These are phyloP conservation scores for Amblyjoppa fuscipennis DNA, from an alignment of 2,888 invertebrate genomes.

Conservation along the genomic window DNA sequence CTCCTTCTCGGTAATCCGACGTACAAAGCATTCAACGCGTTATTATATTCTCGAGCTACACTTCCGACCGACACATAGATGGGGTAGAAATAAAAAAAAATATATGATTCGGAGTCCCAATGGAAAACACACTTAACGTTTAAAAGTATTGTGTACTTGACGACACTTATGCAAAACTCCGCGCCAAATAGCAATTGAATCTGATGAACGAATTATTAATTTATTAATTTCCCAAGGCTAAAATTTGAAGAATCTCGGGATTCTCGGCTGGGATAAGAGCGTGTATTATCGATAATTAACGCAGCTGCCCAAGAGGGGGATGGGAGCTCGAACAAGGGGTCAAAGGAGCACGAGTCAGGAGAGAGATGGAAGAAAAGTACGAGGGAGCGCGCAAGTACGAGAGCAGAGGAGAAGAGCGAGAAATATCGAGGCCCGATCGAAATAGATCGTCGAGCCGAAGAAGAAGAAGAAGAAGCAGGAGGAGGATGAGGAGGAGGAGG, in stretches of 20 bases:
- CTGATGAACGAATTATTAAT: neutral
- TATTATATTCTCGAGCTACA: neutral
- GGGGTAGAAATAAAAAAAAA: neutral
- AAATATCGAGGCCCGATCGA: conserved; percentile 66
- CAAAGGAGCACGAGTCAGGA: conserved; percentile 32
- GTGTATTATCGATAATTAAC: conserved; percentile 44
- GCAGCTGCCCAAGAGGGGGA: conserved; percentile 38
- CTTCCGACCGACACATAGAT: neutral
- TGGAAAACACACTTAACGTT: too few species aligned
- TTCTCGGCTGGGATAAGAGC: neutral
- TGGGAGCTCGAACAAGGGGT: conserved; percentile 23
- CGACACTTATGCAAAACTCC: neutral
- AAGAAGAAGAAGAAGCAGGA: conserved; percentile 34
- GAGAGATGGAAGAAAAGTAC: neutral
- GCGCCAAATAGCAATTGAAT: neutral
- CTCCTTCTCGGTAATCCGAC: neutral
- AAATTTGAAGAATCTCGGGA: neutral
- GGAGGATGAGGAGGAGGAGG: conserved; percentile 45
- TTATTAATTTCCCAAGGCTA: neutral
- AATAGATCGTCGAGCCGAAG: conserved; percentile 65
- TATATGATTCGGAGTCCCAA: neutral
- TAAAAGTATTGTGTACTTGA: too few species aligned
- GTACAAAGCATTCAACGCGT: neutral
- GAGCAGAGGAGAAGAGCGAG: conserved; percentile 38
- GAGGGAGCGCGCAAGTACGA: neutral